These are phyloP conservation scores for Autographa gamma DNA, from an alignment of 2,888 invertebrate genomes.

Conservation along the genomic window DNA sequence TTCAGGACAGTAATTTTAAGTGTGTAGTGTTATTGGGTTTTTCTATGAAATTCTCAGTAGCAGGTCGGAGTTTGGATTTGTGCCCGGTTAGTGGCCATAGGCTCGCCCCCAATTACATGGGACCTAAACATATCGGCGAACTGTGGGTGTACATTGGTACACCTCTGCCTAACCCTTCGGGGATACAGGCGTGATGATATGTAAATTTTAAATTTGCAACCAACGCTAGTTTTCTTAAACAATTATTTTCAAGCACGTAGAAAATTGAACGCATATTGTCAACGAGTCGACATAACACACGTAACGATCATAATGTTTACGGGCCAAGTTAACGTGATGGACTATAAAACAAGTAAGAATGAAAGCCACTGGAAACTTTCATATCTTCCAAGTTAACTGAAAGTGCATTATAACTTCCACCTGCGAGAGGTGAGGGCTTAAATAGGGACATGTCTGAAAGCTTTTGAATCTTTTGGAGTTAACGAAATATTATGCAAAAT, in stretches of 20 bases:
- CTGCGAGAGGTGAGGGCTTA: constrained; percentile 65
- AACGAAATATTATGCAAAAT: constrained; percentile 58
- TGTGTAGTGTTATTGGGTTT: too few species aligned
- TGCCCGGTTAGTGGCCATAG: too few species aligned
- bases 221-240: neutral
- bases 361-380: constrained; percentile 67
- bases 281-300: neutral
- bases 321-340: constrained; percentile 39
- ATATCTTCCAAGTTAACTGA: constrained; percentile 72
- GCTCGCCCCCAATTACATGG: too few species aligned
- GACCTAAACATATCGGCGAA: too few species aligned
- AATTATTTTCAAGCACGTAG: neutral
- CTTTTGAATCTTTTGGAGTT: constrained; percentile 68
- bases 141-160: too few species aligned
- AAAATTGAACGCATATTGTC: neutral
- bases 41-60: too few species aligned
- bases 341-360: constrained; percentile 65
- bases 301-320: constrained; percentile 11
- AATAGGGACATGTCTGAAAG: constrained; percentile 68
- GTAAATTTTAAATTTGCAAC: neutral
- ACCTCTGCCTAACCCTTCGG: too few species aligned
- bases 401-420: constrained; percentile 81
- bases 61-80: too few species aligned
- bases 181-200: too few species aligned
- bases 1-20: neutral